Base-by-base conservation (phyloP, 35 echinoderm and acorn worm species). In the Amphiura filiformis region DNA sequence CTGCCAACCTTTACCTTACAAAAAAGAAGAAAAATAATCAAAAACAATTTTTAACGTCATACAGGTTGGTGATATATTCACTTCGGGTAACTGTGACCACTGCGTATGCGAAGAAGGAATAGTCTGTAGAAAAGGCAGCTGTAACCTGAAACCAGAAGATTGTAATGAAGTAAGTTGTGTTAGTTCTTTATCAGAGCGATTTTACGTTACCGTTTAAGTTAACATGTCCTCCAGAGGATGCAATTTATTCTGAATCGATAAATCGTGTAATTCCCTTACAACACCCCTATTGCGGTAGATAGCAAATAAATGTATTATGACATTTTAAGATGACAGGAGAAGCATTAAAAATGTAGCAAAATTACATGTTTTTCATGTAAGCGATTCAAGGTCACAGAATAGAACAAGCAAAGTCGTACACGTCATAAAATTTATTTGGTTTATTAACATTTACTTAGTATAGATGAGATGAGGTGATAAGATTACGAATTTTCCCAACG, bases 111-210 rank as follows among this genome's bases (percentile, higher is more conserved):
- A 64, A 0, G 82, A 84, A 33, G 82, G 64, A 0, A 84, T 84
- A 18, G 15, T 84, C 30, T 84, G 82, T 61, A 5, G 17, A 1
- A 56, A 65, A 37, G 64, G 82, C 35, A 34, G 64, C 35, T 84
- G 82, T 37, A 56, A 84, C 17, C 82, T 84, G 11, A 84, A 31
- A 38, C 47, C 33, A 65, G 82, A 84, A 23, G 82, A 84, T 15
- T 84, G 82, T 84, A 39, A 56, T 26, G 56, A 84, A 23, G 82
- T 84, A 61, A 84, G 82, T 84, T n/a, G n/a, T n/a, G n/a, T n/a
- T n/a, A 76, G n/a, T 31, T 76, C 70, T 76, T 5, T 9, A n/a
- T 31, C 35, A 31, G 28, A 76, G 28, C 3, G 3, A n/a, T 5
- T 22, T 9, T 22, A 2, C 28, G 22, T 76, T 76, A 5, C 3